Base-by-base conservation (phyloP, 2,113 vertebrate species). In the Sitta europaea region DNA sequence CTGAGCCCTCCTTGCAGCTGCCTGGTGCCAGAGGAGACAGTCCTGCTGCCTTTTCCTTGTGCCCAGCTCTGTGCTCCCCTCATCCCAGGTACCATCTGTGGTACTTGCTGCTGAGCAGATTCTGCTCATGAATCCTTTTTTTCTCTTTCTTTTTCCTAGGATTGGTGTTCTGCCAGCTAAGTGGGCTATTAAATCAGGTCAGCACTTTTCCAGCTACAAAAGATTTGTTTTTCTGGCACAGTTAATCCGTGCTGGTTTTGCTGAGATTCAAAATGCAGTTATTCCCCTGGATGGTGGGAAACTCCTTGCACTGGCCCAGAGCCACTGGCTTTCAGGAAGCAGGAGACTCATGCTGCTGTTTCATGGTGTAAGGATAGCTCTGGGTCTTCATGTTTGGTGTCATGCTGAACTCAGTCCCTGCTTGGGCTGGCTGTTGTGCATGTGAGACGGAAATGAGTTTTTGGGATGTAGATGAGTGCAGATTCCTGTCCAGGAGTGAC, bases 121-220 rank as follows among this genome's bases (percentile, higher is more conserved):
- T 92, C 62, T 72, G 28, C 50, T 88, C 71, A 53, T 27, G 50
- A 82, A 90, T 53, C 66, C 48, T 54, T 50, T 22, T 90, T 83
- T 48, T 16, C 28, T 11, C 12, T 58, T 91, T 58, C 18, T 77
- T 84, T 76, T 75, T 45, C 54, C 11, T 86, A 28, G 33, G 14
- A 23, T 47, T 92, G 82, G 82, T 88, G 77, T 95, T 88, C 82
- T 95, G 75, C 82, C 79, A 90, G 67, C 28, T 94, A 73, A 77
- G 63, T 38, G 40, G 75, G 51, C 88, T 90, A 28, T 90, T 92
- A 93, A 93, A 88, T 94, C 59, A 88, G 81, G 78, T 94, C 92
- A 95, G 78, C 88, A 75, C 78, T 94, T 95, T 86, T 90, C 36
- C 40, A 75, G 66, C 40, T 79, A 82, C 57, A 47, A 51, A 76